Base-by-base conservation (phyloP, 1,140 invertebrate species). In the Oryzaephilus surinamensis region DNA sequence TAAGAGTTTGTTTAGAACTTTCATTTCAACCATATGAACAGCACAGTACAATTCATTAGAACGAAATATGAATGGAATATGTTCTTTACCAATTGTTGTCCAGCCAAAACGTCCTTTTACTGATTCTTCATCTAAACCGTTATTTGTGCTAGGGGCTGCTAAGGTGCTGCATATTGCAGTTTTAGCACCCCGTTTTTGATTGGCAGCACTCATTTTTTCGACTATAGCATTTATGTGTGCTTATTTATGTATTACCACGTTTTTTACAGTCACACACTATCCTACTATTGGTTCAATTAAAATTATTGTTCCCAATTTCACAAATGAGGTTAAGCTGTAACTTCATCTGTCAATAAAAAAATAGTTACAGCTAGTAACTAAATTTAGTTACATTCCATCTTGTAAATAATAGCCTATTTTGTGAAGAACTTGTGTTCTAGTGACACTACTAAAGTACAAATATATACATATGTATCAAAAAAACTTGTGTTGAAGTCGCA, bases 21-120 rank as follows among this genome's bases (percentile, higher is more conserved):
- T 85, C 49, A 77, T 75, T 62, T 96, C 91, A 28, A 93, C 80
- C 72, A 95, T 92, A 20, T 87, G 72, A 24, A 95, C 89, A n/a
- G 89, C 81, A 59, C 88, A 87, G 61, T 87, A 94, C 57, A 87
- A 85, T 52, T 91, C 86, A 29, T 76, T 75, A 8, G 74, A 73
- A 7, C 91, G 73, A 50, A 83, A 77, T 36, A 97, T 85, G 52
- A 84, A 92, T 2, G 92, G 92, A 54, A 96, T 82, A 60, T 84
- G 79, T 41, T 76, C 76, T 50, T 84, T 84, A 27, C 85, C 88
- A 30, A 93, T 74, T 36, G 77, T 81, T 15, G 77, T 77, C 91
- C 91, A 95, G 16, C 87, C 88, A 63, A 94, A 95, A 51, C 81
- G 74, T 14, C 89, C 88, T 56, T 81, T 78, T 56, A 76, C 73